Evolutionary conservation across 2,888 invertebrate species (phyloP).

Genomic region (Desoria tigrina): DNA sequence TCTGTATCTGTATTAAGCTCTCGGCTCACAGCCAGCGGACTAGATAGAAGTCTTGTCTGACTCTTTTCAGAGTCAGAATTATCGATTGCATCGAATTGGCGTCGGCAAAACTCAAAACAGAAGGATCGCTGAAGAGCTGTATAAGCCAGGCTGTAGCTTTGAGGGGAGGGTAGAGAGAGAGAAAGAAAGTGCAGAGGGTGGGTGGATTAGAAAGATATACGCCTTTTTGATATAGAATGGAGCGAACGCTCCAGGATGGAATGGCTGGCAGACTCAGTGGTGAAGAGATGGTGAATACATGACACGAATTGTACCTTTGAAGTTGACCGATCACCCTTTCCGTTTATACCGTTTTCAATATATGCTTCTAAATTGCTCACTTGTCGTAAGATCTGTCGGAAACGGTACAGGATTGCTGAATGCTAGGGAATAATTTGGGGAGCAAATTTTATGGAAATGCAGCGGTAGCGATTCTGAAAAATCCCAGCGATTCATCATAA

Average conservation of each 20-base stretch:
- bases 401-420: too few relatives aligned
- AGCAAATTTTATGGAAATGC: too few relatives aligned
- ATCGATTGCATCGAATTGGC: conserved; percentile 34
- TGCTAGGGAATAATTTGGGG: too few relatives aligned
- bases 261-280: not conserved
- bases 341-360: too few relatives aligned
- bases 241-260: not conserved
- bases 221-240: not conserved
- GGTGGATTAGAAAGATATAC: conserved; percentile 6
- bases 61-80: conserved; percentile 19
- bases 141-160: not conserved
- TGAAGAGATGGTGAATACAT: not conserved
- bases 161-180: not conserved
- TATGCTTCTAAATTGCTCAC: too few relatives aligned
- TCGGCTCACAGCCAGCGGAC: too few relatives aligned
- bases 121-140: conserved; percentile 1
- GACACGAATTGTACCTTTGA: conserved; percentile 13
- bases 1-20: too few relatives aligned
- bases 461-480: too few relatives aligned
- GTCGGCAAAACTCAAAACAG: conserved; percentile 32
- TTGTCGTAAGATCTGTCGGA: too few relatives aligned
- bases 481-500: too few relatives aligned
- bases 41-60: not conserved
- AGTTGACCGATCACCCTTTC: conserved; percentile 21
- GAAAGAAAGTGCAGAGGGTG: not conserved